Evolutionary conservation across 2,888 invertebrate species (phyloP).

Genomic region (Acleris emargana): DNA sequence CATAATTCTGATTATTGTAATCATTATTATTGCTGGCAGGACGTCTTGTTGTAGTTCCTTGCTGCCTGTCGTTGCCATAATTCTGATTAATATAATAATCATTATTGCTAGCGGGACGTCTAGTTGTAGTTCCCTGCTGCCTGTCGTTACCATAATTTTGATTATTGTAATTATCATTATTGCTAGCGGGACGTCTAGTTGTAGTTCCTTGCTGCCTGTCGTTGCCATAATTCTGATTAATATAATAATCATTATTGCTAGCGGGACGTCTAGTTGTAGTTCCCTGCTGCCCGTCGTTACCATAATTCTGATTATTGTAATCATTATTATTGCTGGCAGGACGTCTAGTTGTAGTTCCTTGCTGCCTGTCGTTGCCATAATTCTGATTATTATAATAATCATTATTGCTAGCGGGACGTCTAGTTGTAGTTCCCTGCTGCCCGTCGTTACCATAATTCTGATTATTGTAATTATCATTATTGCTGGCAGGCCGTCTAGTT

Average conservation of each 20-base stretch:
- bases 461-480: background rate
- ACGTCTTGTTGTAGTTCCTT: conserved; percentile 1
- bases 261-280: background rate
- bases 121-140: background rate
- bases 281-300: background rate
- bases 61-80: background rate
- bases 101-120: background rate
- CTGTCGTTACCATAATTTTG: background rate
- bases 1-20: background rate
- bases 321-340: background rate
- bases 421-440: background rate
- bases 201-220: background rate
- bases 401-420: background rate
- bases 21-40: background rate
- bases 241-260: background rate
- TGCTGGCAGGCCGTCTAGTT: background rate
- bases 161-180: background rate
- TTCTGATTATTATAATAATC: background rate
- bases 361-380: background rate
- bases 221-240: background rate
- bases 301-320: background rate
- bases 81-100: background rate
- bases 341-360: conserved; percentile 1
- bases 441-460: background rate
- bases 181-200: background rate